Percentiles rank a stretch among this genome's conserved stretches.
These are phyloP conservation scores for Balaeniceps rex DNA, from an alignment of 2,113 vertebrate species.

Conservation along the genomic window DNA sequence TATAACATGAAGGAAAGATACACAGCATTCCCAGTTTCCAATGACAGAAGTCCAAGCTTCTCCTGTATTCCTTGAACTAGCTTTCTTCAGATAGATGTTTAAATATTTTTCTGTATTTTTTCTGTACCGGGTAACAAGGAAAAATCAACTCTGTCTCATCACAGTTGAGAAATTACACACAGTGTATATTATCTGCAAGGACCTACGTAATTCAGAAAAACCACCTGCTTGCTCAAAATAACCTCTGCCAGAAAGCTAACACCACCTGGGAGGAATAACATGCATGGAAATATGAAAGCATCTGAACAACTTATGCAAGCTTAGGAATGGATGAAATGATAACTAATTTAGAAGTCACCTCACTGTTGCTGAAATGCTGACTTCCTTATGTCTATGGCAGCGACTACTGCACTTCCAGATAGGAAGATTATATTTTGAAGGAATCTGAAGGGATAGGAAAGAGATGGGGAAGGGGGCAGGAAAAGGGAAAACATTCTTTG, in stretches of 20 bases:
- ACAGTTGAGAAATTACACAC: neutral
- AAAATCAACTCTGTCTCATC: neutral
- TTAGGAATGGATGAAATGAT: neutral
- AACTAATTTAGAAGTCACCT: neutral
- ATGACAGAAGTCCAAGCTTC: neutral
- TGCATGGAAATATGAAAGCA: conserved; percentile 22
- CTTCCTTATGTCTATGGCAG: neutral
- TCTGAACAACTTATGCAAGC: neutral
- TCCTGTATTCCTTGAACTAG: neutral
- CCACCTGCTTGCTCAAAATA: neutral
- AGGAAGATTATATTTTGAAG: neutral
- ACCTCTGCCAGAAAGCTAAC: neutral
- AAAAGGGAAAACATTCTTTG: neutral
- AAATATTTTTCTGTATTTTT: neutral
- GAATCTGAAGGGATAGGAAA: neutral
- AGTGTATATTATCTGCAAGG: neutral
- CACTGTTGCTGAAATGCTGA: neutral
- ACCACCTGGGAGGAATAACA: neutral
- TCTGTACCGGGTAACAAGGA: neutral
- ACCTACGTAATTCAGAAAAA: neutral
- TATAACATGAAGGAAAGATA: neutral
- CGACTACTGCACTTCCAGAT: neutral
- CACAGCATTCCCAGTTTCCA: neutral
- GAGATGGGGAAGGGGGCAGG: neutral
- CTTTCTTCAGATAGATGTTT: neutral